These are phyloP conservation scores for Drosophila dives DNA, from an alignment of 2,888 invertebrate species.

Conservation along the genomic window DNA sequence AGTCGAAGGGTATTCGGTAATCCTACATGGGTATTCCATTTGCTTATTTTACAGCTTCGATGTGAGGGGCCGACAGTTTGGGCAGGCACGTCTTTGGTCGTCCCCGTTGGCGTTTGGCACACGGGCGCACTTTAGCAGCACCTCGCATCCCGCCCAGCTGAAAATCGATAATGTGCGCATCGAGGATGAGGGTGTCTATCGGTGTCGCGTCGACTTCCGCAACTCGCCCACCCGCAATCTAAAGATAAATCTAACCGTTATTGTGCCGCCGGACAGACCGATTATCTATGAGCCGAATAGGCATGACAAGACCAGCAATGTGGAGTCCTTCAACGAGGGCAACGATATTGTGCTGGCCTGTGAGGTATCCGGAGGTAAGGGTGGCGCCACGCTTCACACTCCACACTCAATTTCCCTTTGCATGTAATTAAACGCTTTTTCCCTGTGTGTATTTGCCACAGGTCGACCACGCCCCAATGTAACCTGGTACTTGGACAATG, in stretches of 20 bases:
- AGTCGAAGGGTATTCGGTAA: not conserved
- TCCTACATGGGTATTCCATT: not conserved
- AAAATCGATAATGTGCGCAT: slow-evolving; percentile 88
- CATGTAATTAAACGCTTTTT: slow-evolving; percentile 22
- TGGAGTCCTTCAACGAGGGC: slow-evolving; percentile 94
- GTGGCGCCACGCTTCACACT: not conserved
- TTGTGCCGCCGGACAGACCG: slow-evolving; percentile 93
- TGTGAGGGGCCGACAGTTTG: slow-evolving; percentile 89
- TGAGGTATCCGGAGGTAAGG: slow-evolving; percentile 93
- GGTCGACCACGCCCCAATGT: slow-evolving; percentile 92
- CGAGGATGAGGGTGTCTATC: slow-evolving; percentile 89
- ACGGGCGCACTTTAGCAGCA: slow-evolving; percentile 93
- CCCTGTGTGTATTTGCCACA: slow-evolving; percentile 71
- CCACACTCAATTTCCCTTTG: not conserved
- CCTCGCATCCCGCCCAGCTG: slow-evolving; percentile 92
- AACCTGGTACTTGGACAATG: slow-evolving; percentile 94
- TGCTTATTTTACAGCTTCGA: slow-evolving; percentile 87
- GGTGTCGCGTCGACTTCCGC: slow-evolving; percentile 91
- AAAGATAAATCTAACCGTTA: slow-evolving; percentile 90
- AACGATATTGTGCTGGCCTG: slow-evolving; percentile 92
- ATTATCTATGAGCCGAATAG: slow-evolving; percentile 92
- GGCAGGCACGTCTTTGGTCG: slow-evolving; percentile 93
- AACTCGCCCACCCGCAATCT: slow-evolving; percentile 90
- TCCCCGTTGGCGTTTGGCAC: slow-evolving; percentile 91
- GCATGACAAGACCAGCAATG: slow-evolving; percentile 90